These are phyloP conservation scores for Picus viridis DNA, from an alignment of 2,797 vertebrate genomes.

Conservation along the genomic window DNA sequence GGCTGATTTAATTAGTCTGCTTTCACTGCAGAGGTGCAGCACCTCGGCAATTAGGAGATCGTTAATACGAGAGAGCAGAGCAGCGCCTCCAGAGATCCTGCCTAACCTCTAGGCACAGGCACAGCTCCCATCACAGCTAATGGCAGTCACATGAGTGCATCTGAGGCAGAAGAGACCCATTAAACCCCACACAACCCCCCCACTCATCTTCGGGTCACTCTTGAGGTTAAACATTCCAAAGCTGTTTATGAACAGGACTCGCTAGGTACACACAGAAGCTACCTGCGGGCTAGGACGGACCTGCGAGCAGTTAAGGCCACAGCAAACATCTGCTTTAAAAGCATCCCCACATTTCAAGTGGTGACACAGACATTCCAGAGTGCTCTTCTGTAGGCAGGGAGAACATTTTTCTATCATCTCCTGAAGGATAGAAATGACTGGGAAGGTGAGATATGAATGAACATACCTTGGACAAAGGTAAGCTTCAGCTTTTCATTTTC, in stretches of 20 bases:
- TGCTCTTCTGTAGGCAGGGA: conserved; percentile 18
- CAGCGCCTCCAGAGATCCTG: conserved; percentile 54
- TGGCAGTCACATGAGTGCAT: conserved; percentile 64
- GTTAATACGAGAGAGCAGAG: conserved; percentile 63
- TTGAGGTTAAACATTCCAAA: conserved; percentile 70
- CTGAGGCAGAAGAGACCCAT: conserved; percentile 64
- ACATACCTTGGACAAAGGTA: conserved; percentile 36
- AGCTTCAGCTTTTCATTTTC: conserved; percentile 29
- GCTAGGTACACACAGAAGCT: conserved; percentile 36
- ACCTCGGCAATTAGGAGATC: conserved; percentile 69
- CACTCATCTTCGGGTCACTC: conserved; percentile 68
- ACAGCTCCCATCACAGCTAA: conserved; percentile 68
- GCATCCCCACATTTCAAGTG: conserved; percentile 29
- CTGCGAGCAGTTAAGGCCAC: conserved; percentile 31
- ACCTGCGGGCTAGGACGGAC: conserved; percentile 25
- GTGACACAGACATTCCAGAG: conserved; percentile 20
- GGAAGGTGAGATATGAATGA: conserved; percentile 35
- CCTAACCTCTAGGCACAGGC: conserved; percentile 65
- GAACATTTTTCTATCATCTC: conserved; percentile 27
- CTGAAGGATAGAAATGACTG: conserved; percentile 30
- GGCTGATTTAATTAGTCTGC: conserved; percentile 57
- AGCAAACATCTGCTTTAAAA: conserved; percentile 61
- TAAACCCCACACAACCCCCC: conserved; percentile 63
- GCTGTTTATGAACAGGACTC: conserved; percentile 68
- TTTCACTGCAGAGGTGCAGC: conserved; percentile 60